Conservation (phyloP, 2,888 invertebrate genomes). For the Tridacna gigas region DNA sequence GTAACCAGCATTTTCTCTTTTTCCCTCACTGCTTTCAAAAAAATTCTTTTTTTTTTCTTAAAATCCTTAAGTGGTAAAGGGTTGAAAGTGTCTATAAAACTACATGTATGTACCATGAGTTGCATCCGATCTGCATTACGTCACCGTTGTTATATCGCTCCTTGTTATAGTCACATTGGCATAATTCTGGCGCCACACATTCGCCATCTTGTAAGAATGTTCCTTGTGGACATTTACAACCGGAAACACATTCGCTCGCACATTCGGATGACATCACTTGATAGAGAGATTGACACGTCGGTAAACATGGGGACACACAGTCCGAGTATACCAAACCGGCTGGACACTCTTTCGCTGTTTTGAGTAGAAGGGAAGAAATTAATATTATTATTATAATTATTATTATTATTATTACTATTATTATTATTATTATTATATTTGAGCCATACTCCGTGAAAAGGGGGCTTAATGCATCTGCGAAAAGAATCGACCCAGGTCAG, state of each 20-base stretch:
- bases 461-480: too few relatives aligned
- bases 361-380: too few relatives aligned
- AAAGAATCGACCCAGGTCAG: too few relatives aligned
- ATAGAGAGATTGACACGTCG: slow-evolving; percentile 62
- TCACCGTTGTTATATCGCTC: slow-evolving; percentile 65
- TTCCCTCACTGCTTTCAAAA: too few relatives aligned
- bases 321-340: slow-evolving; percentile 60
- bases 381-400: too few relatives aligned
- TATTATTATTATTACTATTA: too few relatives aligned
- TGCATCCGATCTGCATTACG: slow-evolving; percentile 72
- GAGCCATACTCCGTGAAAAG: too few relatives aligned
- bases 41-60: too few relatives aligned
- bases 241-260: slow-evolving; percentile 89
- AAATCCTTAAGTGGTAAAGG: too few relatives aligned
- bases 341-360: slow-evolving; percentile 64
- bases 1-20: too few relatives aligned
- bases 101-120: slow-evolving; percentile 70
- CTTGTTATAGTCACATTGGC: slow-evolving; percentile 74
- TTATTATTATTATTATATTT: too few relatives aligned
- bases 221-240: slow-evolving; percentile 94
- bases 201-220: slow-evolving; percentile 86
- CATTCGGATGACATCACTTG: slow-evolving; percentile 54
- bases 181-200: slow-evolving; percentile 71
- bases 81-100: too few relatives aligned
- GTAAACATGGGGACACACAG: slow-evolving; percentile 63